Conservation (phyloP, 2,888 invertebrate genomes). For the Agrilus biguttatus region DNA sequence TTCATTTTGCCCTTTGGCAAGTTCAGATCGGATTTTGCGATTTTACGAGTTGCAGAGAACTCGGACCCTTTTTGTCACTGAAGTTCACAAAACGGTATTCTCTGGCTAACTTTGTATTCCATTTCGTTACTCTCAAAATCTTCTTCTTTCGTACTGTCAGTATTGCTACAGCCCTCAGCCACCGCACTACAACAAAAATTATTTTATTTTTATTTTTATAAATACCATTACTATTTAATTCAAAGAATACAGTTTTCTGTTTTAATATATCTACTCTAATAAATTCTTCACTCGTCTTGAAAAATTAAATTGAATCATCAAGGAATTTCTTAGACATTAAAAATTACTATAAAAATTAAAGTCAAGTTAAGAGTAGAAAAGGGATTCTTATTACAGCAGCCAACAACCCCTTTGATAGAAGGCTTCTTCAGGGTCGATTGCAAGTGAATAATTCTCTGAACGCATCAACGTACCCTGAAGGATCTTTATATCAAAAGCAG, state of each 20-base stretch:
- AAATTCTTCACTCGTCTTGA: too few relatives aligned
- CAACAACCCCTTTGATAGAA: too few relatives aligned
- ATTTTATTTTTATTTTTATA: not conserved
- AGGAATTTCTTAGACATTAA: too few relatives aligned
- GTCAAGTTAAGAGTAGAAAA: too few relatives aligned
- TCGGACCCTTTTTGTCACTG: slow-evolving; percentile 56
- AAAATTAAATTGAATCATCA: too few relatives aligned
- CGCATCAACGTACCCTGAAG: too few relatives aligned
- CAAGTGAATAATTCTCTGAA: too few relatives aligned
- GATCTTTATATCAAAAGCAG: too few relatives aligned
- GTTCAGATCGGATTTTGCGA: slow-evolving; percentile 30
- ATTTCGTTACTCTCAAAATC: slow-evolving; percentile 41
- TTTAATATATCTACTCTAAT: not conserved
- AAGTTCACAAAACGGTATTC: slow-evolving; percentile 58
- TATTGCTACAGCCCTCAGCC: slow-evolving; percentile 41
- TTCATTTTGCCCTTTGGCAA: slow-evolving; percentile 27
- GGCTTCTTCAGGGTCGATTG: too few relatives aligned
- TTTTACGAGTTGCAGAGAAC: slow-evolving; percentile 35
- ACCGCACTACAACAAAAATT: slow-evolving; percentile 31
- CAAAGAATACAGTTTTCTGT: slow-evolving; percentile 5
- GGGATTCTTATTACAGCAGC: too few relatives aligned
- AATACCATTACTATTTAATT: too few relatives aligned
- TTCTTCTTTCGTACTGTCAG: slow-evolving; percentile 48
- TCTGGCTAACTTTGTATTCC: slow-evolving; percentile 49
- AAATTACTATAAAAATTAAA: too few relatives aligned